These are phyloP conservation scores for Rhodinocichla rosea DNA, from an alignment of 2,113 vertebrate species.

Conservation along the genomic window DNA sequence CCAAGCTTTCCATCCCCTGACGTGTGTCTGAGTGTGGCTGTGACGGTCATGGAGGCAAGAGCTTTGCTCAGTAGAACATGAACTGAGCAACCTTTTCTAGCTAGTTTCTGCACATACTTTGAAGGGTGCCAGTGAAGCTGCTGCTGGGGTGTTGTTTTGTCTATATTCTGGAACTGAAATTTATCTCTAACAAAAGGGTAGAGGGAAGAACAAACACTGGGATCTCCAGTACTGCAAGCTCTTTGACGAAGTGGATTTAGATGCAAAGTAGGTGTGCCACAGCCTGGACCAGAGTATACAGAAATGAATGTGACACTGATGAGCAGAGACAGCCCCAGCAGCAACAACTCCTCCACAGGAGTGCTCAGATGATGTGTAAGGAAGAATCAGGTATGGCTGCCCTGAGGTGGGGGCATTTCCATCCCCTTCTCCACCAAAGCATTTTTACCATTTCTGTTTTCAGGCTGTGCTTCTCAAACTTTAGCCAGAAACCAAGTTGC, in stretches of 20 bases:
- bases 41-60: accelerated
- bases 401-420: background rate
- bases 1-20: background rate
- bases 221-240: background rate
- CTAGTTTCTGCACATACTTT: background rate
- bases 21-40: background rate
- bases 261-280: background rate
- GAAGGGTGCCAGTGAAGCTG: background rate
- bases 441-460: background rate
- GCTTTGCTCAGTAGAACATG: background rate
- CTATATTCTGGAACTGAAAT: accelerated
- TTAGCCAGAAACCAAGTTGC: background rate
- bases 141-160: background rate
- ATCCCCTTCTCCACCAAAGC: background rate
- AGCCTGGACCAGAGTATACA: background rate
- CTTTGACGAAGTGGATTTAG: background rate
- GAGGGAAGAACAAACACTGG: background rate
- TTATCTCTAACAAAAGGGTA: background rate
- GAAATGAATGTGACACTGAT: background rate
- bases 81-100: background rate
- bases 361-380: background rate
- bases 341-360: background rate
- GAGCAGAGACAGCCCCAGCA: background rate
- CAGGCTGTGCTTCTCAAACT: background rate
- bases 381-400: background rate